Evolutionary conservation across 2,113 vertebrate genomes (phyloP), one percentile per base, ranked within the genome.

Genomic region (Oncorhynchus gorbuscha): DNA sequence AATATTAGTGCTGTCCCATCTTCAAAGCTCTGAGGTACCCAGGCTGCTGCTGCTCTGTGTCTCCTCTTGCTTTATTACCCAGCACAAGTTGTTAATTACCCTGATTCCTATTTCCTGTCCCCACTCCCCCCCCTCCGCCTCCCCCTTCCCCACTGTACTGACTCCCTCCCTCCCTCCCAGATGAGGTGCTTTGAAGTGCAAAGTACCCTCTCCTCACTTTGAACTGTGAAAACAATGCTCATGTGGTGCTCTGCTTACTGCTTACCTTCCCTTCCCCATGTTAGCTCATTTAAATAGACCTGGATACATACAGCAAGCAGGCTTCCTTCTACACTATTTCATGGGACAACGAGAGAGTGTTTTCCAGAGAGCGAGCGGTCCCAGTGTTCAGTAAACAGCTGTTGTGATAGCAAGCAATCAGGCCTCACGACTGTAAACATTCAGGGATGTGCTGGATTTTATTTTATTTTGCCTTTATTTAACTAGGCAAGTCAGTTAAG

Each of bases 71-170:
- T 94, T 94, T 94, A 94, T 95, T 93, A 94, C 91, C 7, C 89
- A 93, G 93, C 93, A 95, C 93, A 94, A 93, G 93, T 94, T 94
- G 94, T 93, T 95, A 95, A 95, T 95, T 94, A 94, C 92, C 91
- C 91, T 90, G 93, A 93, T 93, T 93, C 93, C 93, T 92, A 93
- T 93, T 94, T 95, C 94, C 94, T 94, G 93, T 93, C 92, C 92
- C 93, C 86, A 91, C 89, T 83, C 88, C 78, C 77, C 58, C 61
- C 69, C 81, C 79, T 76, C 32, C 55, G 79, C 84, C 81, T 87
- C 81, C 83, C 68, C 89, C 81, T 76, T 87, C 82, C 79, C 91
- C 90, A 89, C 89, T 90, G 84, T 87, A 88, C 81, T 76, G 51
- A 79, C 91, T 93, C 92, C 92, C 91, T 93, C 92, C 92, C 91